phyloP scores from a whole-genome alignment of 2,113 vertebrate species.

The Sturnira hondurensis region DNA sequence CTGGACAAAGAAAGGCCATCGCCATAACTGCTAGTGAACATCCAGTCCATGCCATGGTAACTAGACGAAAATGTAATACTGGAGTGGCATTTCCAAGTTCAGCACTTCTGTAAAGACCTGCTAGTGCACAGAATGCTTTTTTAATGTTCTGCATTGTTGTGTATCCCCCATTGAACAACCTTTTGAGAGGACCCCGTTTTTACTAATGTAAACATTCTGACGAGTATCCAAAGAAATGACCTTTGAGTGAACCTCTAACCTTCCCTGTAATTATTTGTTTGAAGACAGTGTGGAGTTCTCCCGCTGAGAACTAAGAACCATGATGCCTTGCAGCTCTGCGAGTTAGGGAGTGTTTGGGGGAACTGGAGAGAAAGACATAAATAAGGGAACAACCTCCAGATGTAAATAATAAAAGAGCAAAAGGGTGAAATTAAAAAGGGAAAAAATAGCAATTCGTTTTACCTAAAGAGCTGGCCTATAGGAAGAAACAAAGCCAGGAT shows the following conservation, averaged over 20 bases:
- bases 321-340: conserved; percentile 86
- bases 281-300: conserved; percentile 99
- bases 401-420: conserved; percentile 95
- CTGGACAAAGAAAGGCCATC: conserved; percentile 37
- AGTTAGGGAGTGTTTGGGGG: conserved; percentile 77
- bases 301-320: conserved; percentile 89
- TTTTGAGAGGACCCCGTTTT: conserved; percentile 79
- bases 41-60: conserved; percentile 46
- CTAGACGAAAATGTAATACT: conserved; percentile 22
- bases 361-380: conserved; percentile 85
- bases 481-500: conserved; percentile 69
- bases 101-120: conserved; percentile 56
- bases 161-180: conserved; percentile 76
- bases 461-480: conserved; percentile 76
- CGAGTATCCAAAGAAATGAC: conserved; percentile 97
- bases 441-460: conserved; percentile 80
- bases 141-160: conserved; percentile 79
- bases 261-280: conserved; percentile 99
- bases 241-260: conserved; percentile 95
- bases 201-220: conserved; percentile 96
- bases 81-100: conserved; percentile 61
- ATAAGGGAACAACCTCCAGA: conserved; percentile 92
- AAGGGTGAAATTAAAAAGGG: conserved; percentile 79
- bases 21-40: conserved; percentile 52
- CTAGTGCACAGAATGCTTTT: conserved; percentile 73